Conservation (phyloP, 2,888 invertebrate genomes). For the Selenia dentaria region DNA sequence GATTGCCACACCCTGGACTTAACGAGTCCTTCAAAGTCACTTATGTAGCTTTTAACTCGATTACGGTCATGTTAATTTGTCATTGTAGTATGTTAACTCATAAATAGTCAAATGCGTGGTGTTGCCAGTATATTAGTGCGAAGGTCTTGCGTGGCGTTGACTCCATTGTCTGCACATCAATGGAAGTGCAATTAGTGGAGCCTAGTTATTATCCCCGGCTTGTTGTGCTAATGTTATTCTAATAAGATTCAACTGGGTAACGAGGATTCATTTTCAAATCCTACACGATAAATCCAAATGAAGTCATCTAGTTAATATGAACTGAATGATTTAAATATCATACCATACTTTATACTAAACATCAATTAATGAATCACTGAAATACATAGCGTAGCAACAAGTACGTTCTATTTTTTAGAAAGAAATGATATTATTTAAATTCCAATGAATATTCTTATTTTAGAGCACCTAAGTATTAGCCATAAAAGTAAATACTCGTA, state of each 20-base stretch:
- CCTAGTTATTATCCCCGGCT: conserved; percentile 51
- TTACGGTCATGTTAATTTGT: conserved; percentile 62
- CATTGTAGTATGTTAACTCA: conserved; percentile 67
- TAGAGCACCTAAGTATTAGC: too few relatives aligned
- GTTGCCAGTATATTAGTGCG: conserved; percentile 48
- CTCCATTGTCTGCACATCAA: conserved; percentile 58
- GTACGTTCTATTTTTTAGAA: too few relatives aligned
- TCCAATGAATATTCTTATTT: too few relatives aligned
- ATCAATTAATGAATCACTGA: too few relatives aligned
- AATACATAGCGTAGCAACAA: too few relatives aligned
- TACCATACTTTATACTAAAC: neutral
- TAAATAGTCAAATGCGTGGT: conserved; percentile 59
- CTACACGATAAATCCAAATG: conserved; percentile 4
- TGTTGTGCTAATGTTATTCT: conserved; percentile 41
- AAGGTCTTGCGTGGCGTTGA: conserved; percentile 59
- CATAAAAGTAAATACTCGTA: too few relatives aligned
- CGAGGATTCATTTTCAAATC: conserved; percentile 23
- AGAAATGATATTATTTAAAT: too few relatives aligned
- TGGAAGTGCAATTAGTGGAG: conserved; percentile 53
- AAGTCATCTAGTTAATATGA: neutral
- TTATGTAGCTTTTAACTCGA: conserved; percentile 51
- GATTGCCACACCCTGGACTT: conserved; percentile 72
- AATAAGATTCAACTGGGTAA: conserved; percentile 41
- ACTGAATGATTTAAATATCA: neutral
- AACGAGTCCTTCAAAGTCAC: conserved; percentile 60